A percentile compares a stretch with the other conserved stretches of the same genome.
Conservation (phyloP, 2,797 vertebrate genomes). For the Eulemur mongoz region DNA sequence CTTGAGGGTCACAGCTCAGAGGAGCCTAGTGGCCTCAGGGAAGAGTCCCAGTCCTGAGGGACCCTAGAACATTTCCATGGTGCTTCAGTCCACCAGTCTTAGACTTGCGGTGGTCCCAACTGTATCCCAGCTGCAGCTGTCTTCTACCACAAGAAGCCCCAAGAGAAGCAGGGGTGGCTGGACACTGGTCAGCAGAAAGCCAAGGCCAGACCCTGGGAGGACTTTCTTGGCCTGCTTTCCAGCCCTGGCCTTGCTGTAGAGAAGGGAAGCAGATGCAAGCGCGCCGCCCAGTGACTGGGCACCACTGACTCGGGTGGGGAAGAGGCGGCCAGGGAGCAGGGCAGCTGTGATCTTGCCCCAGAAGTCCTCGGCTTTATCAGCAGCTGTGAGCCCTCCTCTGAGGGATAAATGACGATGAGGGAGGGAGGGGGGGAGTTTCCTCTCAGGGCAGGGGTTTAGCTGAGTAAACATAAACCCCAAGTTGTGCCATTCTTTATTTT, state of each 20-base stretch:
- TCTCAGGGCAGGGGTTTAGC: not conserved
- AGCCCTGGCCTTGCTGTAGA: not conserved
- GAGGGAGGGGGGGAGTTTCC: not conserved
- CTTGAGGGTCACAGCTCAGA: not conserved
- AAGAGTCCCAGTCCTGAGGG: not conserved
- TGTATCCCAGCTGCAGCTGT: not conserved
- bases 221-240: too few species aligned
- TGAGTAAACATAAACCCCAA: constrained; percentile 34
- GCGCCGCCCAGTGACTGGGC: not conserved
- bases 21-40: not conserved
- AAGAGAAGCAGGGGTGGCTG: not conserved
- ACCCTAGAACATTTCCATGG: not conserved
- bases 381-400: not conserved
- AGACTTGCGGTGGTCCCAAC: not conserved
- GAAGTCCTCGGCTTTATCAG: not conserved
- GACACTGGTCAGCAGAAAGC: not conserved
- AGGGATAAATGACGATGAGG: not conserved
- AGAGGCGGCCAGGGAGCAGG: not conserved
- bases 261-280: not conserved
- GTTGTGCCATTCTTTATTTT: constrained; percentile 62
- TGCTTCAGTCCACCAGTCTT: not conserved
- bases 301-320: not conserved
- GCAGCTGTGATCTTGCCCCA: not conserved
- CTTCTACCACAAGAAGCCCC: not conserved
- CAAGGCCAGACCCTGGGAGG: not conserved